These are phyloP conservation scores for Glareola pratincola DNA, from an alignment of 2,113 vertebrate genomes.

Conservation along the genomic window DNA sequence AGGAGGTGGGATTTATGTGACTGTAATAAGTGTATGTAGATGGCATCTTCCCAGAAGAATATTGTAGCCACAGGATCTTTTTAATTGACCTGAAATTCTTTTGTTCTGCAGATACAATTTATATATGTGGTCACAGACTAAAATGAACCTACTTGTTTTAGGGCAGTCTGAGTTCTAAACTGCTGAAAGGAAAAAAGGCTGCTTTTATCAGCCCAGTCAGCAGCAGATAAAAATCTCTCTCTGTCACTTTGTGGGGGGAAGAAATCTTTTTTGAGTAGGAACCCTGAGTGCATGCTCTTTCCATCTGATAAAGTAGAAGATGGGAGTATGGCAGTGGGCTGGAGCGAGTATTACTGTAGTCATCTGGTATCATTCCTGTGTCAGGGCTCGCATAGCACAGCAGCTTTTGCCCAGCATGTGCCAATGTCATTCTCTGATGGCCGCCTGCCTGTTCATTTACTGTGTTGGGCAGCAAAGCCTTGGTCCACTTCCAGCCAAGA, in stretches of 20 bases:
- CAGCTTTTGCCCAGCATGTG: neutral
- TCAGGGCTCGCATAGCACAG: neutral
- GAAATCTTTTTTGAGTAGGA: neutral
- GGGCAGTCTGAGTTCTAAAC: neutral
- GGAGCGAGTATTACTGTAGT: neutral
- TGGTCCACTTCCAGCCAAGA: neutral
- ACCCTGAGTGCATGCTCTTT: neutral
- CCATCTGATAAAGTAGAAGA: neutral
- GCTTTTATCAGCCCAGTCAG: neutral
- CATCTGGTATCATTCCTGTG: neutral
- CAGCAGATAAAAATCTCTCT: neutral
- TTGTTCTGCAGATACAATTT: constrained; percentile 51
- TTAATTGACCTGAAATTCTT: constrained; percentile 54
- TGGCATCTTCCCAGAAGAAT: constrained; percentile 48
- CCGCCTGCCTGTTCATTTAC: neutral
- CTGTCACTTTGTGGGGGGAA: neutral
- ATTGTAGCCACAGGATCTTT: constrained; percentile 59
- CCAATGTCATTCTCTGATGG: neutral
- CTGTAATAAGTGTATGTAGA: constrained; percentile 36
- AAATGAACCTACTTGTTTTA: constrained; percentile 41
- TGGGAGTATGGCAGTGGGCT: neutral
- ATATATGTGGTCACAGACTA: constrained; percentile 34
- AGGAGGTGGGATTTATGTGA: constrained; percentile 43
- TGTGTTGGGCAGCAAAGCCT: neutral
- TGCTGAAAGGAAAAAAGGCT: neutral